phyloP scores from a whole-genome alignment of 2,113 vertebrate genomes.

The Martes martes region DNA sequence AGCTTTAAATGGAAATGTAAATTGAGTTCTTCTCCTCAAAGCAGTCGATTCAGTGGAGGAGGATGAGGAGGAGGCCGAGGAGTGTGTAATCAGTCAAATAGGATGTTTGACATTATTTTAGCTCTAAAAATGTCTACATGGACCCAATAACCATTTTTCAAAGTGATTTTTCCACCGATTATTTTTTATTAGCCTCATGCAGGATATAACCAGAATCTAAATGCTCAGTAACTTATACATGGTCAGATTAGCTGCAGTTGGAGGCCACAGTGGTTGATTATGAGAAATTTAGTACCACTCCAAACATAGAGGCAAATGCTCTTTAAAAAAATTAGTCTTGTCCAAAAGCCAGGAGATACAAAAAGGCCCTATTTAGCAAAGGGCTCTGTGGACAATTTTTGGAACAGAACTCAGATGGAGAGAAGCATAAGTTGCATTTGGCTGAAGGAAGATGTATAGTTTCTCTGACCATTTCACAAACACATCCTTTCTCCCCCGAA shows the following conservation, averaged over 20 bases:
- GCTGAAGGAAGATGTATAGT: background rate
- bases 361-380: slow-evolving; percentile 29
- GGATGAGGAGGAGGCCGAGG: background rate
- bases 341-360: background rate
- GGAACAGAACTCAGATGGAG: background rate
- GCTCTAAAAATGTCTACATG: slow-evolving; percentile 6
- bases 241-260: background rate
- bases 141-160: slow-evolving; percentile 34
- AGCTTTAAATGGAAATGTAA: slow-evolving; percentile 62
- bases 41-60: slow-evolving; percentile 35
- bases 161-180: slow-evolving; percentile 26
- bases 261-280: slow-evolving; percentile 3
- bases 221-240: background rate
- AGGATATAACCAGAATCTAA: background rate
- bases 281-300: slow-evolving; percentile 21
- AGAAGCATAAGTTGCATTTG: background rate
- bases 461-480: background rate
- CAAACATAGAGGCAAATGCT: slow-evolving; percentile 33
- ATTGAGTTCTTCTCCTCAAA: slow-evolving; percentile 53
- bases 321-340: slow-evolving; percentile 41
- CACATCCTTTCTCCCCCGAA: background rate
- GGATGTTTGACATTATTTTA: slow-evolving; percentile 34
- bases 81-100: slow-evolving; percentile 39
- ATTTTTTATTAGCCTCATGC: slow-evolving; percentile 8
- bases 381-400: background rate